Conservation (phyloP, 2,797 vertebrate genomes). For the Danio choprae region DNA sequence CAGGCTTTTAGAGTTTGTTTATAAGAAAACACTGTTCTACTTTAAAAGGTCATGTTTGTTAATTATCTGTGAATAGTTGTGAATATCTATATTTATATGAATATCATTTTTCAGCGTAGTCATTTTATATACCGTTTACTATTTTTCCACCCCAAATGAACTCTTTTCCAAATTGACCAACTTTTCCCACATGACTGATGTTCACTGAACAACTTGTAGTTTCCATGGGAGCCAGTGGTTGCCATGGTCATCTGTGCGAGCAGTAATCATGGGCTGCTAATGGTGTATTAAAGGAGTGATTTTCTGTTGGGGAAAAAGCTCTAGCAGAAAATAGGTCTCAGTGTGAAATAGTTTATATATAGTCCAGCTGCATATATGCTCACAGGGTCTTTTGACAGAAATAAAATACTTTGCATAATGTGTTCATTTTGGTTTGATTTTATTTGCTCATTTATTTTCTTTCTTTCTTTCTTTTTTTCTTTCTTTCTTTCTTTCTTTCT, state of each 20-base stretch:
- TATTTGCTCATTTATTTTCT: neutral
- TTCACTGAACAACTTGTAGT: conserved; percentile 36
- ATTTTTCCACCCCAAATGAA: conserved; percentile 22
- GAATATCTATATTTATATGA: too few relatives aligned
- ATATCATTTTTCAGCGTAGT: too few relatives aligned
- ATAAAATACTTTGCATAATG: neutral
- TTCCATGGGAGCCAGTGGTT: conserved; percentile 46
- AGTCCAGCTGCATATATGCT: neutral
- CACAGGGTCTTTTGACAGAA: neutral
- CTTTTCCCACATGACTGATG: conserved; percentile 39
- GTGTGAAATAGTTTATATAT: conserved; percentile 12
- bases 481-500: too few relatives aligned
- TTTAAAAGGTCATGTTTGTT: too few relatives aligned
- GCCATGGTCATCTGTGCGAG: conserved; percentile 37
- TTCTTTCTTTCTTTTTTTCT: too few relatives aligned
- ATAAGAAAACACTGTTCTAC: too few relatives aligned
- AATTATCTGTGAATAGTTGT: too few relatives aligned
- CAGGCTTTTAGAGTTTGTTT: too few relatives aligned
- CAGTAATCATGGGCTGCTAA: conserved; percentile 43
- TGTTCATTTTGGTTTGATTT: neutral
- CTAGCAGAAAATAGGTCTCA: neutral
- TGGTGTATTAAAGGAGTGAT: conserved; percentile 32
- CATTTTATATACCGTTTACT: too few relatives aligned
- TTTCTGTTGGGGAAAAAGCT: conserved; percentile 4
- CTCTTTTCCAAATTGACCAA: conserved; percentile 22